Conservation (phyloP, 2,888 invertebrate species). For the Apamea epomidion region DNA sequence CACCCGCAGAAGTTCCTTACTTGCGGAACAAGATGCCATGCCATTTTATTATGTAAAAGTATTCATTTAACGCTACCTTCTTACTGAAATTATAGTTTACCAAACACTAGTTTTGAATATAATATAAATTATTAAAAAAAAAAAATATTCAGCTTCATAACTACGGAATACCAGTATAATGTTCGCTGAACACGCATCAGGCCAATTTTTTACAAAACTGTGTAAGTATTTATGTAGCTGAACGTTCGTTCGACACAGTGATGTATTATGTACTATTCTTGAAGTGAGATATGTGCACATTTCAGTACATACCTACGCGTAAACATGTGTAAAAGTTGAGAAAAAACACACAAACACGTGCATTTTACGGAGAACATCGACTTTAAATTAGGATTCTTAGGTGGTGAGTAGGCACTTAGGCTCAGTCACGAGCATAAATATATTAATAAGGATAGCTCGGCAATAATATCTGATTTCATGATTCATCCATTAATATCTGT, state of each 20-base stretch:
- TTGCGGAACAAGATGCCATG: not conserved
- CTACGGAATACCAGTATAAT: constrained; percentile 37
- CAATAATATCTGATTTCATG: no score
- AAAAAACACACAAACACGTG: constrained; percentile 9
- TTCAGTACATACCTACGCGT: constrained; percentile 4
- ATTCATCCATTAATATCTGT: no score
- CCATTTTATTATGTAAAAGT: not conserved
- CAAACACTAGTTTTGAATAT: constrained; percentile 6
- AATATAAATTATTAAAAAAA: not conserved
- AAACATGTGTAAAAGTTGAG: constrained; percentile 17
- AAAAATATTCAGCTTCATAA: constrained; percentile 33
- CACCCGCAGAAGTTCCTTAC: not conserved
- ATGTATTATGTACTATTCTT: constrained; percentile 38
- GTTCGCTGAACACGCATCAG: constrained; percentile 53
- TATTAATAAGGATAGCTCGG: no score
- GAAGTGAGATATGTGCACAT: constrained; percentile 19
- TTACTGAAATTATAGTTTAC: not conserved
- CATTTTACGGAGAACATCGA: not conserved
- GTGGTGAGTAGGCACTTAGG: not conserved
- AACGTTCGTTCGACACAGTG: constrained; percentile 32
- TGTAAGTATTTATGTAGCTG: constrained; percentile 40
- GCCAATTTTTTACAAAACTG: constrained; percentile 43
- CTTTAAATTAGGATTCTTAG: not conserved
- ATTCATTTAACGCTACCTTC: not conserved
- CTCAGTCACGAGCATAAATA: no score